Evolutionary conservation across 2,888 invertebrate genomes (phyloP).

Genomic region (Metalampra italica): DNA sequence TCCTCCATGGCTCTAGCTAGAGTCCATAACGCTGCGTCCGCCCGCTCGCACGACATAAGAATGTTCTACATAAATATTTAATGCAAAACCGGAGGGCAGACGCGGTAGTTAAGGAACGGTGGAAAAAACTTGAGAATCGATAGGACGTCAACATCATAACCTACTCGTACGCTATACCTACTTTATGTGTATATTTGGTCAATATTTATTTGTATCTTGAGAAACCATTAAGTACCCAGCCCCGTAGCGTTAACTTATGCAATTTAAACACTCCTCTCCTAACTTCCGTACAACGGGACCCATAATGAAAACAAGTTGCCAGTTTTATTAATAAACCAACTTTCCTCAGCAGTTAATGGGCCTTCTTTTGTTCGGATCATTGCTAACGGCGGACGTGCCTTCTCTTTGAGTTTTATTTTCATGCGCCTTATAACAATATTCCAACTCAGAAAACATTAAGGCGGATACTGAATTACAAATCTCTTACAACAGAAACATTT

Average conservation of each 20-base stretch:
- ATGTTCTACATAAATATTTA: slow-evolving; percentile 55
- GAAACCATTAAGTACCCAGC: slow-evolving; percentile 28
- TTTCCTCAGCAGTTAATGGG: slow-evolving; percentile 11
- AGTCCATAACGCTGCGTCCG: slow-evolving; percentile 23
- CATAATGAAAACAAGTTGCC: slow-evolving; percentile 19
- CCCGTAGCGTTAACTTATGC: slow-evolving; percentile 28
- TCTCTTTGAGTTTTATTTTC: not conserved
- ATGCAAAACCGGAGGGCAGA: slow-evolving; percentile 32
- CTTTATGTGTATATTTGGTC: not conserved
- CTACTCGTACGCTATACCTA: no score
- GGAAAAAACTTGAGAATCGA: slow-evolving; percentile 38
- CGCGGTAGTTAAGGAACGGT: slow-evolving; percentile 27
- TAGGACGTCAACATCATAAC: slow-evolving; percentile 36
- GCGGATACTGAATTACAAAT: slow-evolving; percentile 4
- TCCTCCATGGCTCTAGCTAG: not conserved
- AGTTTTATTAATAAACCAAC: slow-evolving; percentile 31
- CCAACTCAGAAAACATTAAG: no score
- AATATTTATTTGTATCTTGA: slow-evolving; percentile 21
- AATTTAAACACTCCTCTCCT: slow-evolving; percentile 27
- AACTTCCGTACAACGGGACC: slow-evolving; percentile 14
- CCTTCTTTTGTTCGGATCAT: slow-evolving; percentile 7
- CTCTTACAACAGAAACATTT: slow-evolving; percentile 8
- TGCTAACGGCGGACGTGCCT: not conserved
- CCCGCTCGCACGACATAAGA: slow-evolving; percentile 24
- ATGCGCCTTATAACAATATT: not conserved